These are phyloP conservation scores for Chrysina gloriosa DNA, from an alignment of 2,888 invertebrate genomes.

Conservation along the genomic window DNA sequence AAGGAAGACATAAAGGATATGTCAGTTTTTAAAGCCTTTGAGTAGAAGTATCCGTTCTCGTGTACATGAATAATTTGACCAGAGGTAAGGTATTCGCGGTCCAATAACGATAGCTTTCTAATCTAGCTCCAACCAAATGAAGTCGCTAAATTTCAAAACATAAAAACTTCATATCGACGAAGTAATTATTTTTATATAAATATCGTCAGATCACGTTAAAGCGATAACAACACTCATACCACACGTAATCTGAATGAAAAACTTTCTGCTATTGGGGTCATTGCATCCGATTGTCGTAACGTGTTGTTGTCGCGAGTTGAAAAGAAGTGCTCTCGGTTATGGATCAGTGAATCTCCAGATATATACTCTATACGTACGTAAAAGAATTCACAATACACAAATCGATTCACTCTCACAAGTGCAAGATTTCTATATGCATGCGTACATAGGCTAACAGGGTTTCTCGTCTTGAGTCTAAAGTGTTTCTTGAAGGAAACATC, in stretches of 20 bases:
- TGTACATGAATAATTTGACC: no score
- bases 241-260: neutral
- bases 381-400: slow-evolving; percentile 13
- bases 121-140: no score
- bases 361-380: slow-evolving; percentile 18
- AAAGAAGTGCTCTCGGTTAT: slow-evolving; percentile 32
- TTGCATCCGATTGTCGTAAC: slow-evolving; percentile 23
- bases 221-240: neutral
- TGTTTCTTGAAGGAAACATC: slow-evolving; percentile 29
- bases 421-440: slow-evolving; percentile 3
- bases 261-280: slow-evolving; percentile 14
- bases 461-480: slow-evolving; percentile 24
- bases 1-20: no score
- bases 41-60: no score
- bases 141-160: no score
- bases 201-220: no score
- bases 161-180: no score
- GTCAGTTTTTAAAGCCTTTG: no score
- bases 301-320: slow-evolving; percentile 26
- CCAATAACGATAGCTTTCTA: no score
- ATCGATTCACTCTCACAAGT: slow-evolving; percentile 5
- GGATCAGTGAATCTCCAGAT: slow-evolving; percentile 28
- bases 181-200: no score
- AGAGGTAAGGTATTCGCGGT: no score
- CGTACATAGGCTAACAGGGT: neutral